phyloP scores from a whole-genome alignment of 2,797 vertebrate species.

The Schizopygopsis pylzovi region DNA sequence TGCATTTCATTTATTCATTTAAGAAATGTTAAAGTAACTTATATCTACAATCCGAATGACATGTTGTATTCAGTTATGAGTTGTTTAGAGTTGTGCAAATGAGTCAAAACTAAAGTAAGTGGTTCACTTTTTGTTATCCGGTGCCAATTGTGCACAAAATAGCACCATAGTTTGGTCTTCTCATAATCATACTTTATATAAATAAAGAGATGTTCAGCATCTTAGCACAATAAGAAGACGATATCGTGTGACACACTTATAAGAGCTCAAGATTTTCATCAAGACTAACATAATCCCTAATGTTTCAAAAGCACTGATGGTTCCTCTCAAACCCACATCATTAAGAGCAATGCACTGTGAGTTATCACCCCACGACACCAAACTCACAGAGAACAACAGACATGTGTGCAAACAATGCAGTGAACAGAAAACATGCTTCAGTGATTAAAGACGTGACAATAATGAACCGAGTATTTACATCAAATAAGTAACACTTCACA shows the following conservation, averaged over 20 bases:
- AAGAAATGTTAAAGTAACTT: neutral
- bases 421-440: neutral
- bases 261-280: constrained; percentile 22
- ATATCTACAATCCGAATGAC: neutral
- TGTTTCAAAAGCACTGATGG: constrained; percentile 8
- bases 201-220: neutral
- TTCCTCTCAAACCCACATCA: constrained; percentile 17
- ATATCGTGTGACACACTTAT: neutral
- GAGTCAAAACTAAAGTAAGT: neutral
- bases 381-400: neutral
- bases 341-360: constrained; percentile 19
- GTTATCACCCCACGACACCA: neutral
- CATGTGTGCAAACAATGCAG: neutral
- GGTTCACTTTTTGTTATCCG: neutral
- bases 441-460: neutral
- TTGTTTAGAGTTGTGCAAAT: neutral
- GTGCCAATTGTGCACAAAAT: neutral
- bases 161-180: neutral
- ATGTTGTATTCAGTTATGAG: neutral
- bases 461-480: constrained; percentile 9
- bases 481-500: neutral
- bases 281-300: neutral
- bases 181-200: neutral
- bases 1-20: neutral
- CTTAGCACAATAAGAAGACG: neutral